Evolutionary conservation across 2,113 vertebrate species (phyloP), one percentile per base, ranked within the genome.

Genomic region (Poeciliopsis turrubarensis): DNA sequence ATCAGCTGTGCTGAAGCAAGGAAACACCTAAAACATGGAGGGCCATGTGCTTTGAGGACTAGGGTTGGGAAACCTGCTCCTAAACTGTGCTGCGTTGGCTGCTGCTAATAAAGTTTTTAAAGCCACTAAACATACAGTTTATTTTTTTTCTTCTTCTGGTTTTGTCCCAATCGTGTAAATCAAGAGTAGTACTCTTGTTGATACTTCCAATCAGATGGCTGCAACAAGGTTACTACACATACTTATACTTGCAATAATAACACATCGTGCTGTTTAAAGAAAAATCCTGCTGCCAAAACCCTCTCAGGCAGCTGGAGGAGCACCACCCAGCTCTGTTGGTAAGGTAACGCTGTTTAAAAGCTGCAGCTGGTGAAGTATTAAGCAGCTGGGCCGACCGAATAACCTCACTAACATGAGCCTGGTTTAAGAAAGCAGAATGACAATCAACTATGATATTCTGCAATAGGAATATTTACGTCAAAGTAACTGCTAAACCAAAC

Each of bases 61-160:
- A 37, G 34, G 34, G 34, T 12, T 37, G 34, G 10, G 10, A 37
- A 11, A 37, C 34, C 1, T 34, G 34, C 34, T 37, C 34, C 10
- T 11, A 37, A 37, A 25, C 70, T 74, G 73, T 89, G 68, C 51
- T 8, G 51, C 51, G 4, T 22, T 25, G 51, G 22, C 51, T 54
- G 2, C 51, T 22, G 51, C 17, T 54, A 22, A 17, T 25, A 44
- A 44, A 17, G 51, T 54, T 54, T 54, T 19, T 15, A 44, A 44
- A 47, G 44, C 44, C 44, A 47, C 44, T 19, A 47, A 47, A 19
- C 5, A 47, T 47, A 19, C 5, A 47, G 17, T 47, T 41, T 22
- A 22, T 51, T 51, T 15, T 37, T 11, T 41, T 41, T 41, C 14
- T 39, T 39, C 3, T 13, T 15, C 14, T 37, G 34, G 39, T 41